Evolutionary conservation across 2,888 invertebrate genomes (phyloP).

Genomic region (Hirtodrosophila confusa): DNA sequence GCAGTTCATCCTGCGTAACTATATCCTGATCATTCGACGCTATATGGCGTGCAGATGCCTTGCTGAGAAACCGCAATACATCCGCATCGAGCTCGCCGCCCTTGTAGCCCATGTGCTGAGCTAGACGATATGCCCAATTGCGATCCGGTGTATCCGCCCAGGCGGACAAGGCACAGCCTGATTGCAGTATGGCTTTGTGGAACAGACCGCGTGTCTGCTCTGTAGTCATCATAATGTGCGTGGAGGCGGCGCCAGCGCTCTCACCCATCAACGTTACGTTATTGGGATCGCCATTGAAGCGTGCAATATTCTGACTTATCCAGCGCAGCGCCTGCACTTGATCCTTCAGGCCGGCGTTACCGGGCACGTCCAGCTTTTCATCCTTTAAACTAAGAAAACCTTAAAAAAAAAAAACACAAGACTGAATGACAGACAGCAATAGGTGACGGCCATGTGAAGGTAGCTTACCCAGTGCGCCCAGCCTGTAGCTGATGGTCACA

Average conservation of each 20-base stretch:
- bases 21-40: conserved; percentile 64
- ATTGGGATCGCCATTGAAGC: conserved; percentile 85
- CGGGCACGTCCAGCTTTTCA: conserved; percentile 84
- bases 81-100: conserved; percentile 80
- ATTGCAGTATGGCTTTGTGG: conserved; percentile 82
- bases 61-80: conserved; percentile 60
- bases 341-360: conserved; percentile 86
- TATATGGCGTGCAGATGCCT: conserved; percentile 55
- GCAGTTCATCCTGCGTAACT: conserved; percentile 70
- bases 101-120: conserved; percentile 80
- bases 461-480: conserved; percentile 84
- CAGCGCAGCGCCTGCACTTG: conserved; percentile 85
- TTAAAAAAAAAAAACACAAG: conserved; percentile 62
- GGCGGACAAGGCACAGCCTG: conserved; percentile 77
- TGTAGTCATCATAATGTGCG: conserved; percentile 84
- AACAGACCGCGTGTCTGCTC: conserved; percentile 84
- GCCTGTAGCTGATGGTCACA: conserved; percentile 84
- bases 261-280: conserved; percentile 86
- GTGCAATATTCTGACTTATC: conserved; percentile 84
- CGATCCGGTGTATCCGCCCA: conserved; percentile 75
- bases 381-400: conserved; percentile 85
- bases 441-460: no score
- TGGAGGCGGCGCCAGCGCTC: conserved; percentile 85
- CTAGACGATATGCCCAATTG: conserved; percentile 78
- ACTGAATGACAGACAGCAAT: no score